Evolutionary conservation across 2,113 vertebrate genomes (phyloP).

Genomic region (Gymnobelideus leadbeateri): DNA sequence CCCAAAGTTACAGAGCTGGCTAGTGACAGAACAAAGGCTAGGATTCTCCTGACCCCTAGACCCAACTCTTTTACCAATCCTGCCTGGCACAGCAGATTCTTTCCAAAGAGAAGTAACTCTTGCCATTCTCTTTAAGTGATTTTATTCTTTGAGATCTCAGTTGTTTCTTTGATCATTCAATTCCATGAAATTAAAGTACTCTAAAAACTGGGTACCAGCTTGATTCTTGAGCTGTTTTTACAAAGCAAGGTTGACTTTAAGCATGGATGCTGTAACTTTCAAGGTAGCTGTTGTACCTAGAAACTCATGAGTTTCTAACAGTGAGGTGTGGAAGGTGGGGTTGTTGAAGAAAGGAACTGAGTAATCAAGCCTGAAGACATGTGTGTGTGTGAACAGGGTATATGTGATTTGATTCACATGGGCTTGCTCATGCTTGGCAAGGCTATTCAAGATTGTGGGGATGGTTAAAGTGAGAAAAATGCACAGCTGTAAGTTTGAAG

Average conservation of each 20-base stretch:
- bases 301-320: slow-evolving; percentile 58
- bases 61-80: background rate
- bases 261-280: slow-evolving; percentile 68
- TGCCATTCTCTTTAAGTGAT: slow-evolving; percentile 21
- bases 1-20: background rate
- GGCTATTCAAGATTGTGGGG: background rate
- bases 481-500: background rate
- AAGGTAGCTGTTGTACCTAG: slow-evolving; percentile 49
- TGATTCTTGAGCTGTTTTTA: slow-evolving; percentile 62
- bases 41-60: background rate
- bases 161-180: slow-evolving; percentile 39
- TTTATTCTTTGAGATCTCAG: slow-evolving; percentile 62
- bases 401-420: background rate
- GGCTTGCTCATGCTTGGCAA: background rate
- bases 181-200: slow-evolving; percentile 49
- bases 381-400: background rate
- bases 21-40: background rate
- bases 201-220: slow-evolving; percentile 66
- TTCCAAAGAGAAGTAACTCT: slow-evolving; percentile 11
- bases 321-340: slow-evolving; percentile 29
- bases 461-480: background rate
- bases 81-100: background rate
- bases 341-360: slow-evolving; percentile 9
- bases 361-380: background rate
- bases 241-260: slow-evolving; percentile 54